Evolutionary conservation across 2,888 invertebrate genomes (phyloP), one percentile per base, ranked within the genome.

Genomic region (Thymelicus sylvestris): DNA sequence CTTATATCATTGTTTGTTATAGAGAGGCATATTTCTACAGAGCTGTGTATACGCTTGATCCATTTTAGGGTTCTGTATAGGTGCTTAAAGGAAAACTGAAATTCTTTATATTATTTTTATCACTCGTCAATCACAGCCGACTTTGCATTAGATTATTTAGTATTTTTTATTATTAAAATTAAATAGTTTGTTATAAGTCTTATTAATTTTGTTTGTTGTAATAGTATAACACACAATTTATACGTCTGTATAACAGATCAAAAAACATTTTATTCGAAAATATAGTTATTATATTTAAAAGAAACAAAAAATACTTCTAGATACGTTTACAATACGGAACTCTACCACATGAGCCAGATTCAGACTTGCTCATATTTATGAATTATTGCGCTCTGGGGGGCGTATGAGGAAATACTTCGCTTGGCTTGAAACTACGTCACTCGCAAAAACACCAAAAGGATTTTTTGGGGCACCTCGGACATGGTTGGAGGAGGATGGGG

Each of bases 351-450:
- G 6, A 50, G 10, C 15, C 50, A 6, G 5, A 50, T 50, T 15
- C 15, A 7, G n/a, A n/a, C 50, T 47, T 47, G 15, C 50, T 7
- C 7, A 7, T n/a, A 15, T 86, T 86, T 81, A 84, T 89, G 89
- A 90, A 83, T 88, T 89, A 90, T 86, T 82, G 83, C 84, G 77
- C 84, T 81, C 82, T 74, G 74, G 81, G 83, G 76, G 7, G 84
- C 79, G 85, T 84, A 84, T 85, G 84, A 86, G 82, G 83, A 86
- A 84, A 87, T 83, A 83, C 76, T 75, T 72, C 48, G 57, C 57
- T 47, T 47, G 65, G 66, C 70, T 74, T 31, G 57, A 59, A 65
- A 66, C 57, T 57, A 66, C 66, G 24, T 66, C 57, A 66, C 66
- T 66, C 44, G 66, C 44, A 57, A 66, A 66, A 66, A 66, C 66